phyloP scores from a whole-genome alignment of 2,888 invertebrate genomes.

The Tetheella fluctuosa region DNA sequence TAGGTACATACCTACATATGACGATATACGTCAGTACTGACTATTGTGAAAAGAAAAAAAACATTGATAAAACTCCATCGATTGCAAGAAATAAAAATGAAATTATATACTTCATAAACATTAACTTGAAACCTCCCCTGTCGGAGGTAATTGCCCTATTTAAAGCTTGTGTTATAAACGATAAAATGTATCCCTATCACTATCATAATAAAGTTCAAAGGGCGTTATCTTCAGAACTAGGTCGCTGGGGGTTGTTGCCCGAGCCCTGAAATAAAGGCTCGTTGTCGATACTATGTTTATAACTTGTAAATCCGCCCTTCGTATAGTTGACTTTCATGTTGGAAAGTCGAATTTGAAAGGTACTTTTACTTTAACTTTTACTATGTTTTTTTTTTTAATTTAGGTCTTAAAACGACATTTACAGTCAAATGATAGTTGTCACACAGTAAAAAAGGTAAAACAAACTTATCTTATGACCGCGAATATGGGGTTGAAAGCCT shows the following conservation, averaged over 20 bases:
- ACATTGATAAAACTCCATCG: neutral
- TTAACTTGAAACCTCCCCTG: neutral
- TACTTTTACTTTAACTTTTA: neutral
- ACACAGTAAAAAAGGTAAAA: too few relatives aligned
- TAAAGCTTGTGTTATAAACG: neutral
- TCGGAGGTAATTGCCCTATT: slow-evolving; percentile 9
- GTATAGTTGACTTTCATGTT: neutral
- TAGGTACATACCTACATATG: too few relatives aligned
- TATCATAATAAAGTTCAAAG: slow-evolving; percentile 24
- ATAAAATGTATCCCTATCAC: slow-evolving; percentile 23
- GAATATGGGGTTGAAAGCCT: too few relatives aligned
- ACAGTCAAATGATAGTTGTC: too few relatives aligned
- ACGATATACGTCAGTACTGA: too few relatives aligned
- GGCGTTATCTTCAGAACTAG: slow-evolving; percentile 31
- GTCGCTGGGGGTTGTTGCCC: slow-evolving; percentile 46
- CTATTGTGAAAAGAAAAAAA: too few relatives aligned
- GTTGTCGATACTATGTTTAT: slow-evolving; percentile 41
- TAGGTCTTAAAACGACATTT: too few relatives aligned
- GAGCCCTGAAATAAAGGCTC: slow-evolving; percentile 48
- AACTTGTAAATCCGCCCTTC: neutral
- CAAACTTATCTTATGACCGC: too few relatives aligned
- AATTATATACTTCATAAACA: neutral
- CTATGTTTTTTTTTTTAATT: too few relatives aligned
- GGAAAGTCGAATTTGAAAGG: neutral
- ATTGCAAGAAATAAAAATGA: neutral